Base-by-base conservation (phyloP, 2,113 vertebrate species). In the Leuciscus idus region DNA sequence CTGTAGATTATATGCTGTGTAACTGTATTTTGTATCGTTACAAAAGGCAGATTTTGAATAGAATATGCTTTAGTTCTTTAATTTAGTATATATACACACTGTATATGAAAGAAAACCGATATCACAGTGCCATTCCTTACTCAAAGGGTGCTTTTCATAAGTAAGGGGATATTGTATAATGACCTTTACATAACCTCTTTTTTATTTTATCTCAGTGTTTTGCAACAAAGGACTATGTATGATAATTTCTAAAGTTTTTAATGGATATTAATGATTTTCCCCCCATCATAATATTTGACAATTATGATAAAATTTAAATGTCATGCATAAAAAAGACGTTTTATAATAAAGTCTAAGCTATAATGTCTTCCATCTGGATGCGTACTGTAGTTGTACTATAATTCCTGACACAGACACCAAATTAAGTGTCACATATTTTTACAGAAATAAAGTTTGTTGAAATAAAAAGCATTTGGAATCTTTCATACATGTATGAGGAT, bases 361-460 rank as follows among this genome's bases (percentile, higher is more conserved):
- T 55, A 59, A 83, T 86, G 89, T 87, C 87, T 70, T 87, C 62
- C 76, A 70, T 48, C 91, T 61, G 83, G 84, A 86, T 59, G 43
- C 75, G 70, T 84, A 73, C 78, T 87, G 62, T 46, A 85, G 61
- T 62, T 90, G 70, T 87, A 74, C 52, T 62, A 86, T 90, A 68
- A 80, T 87, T 76, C 64, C 72, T 83, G 73, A 72, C 61, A 66
- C 66, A 26, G 36, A 52, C 74, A 68, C 84, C 28, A 79, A 79
- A 77, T 59, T 13, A 88, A 73, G 46, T 87, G 70, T 78, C 85
- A 72, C 81, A 86, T 43, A 23, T 83, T 90, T 50, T 86, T 19
- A 33, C 62, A 87, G 83, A 72, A 86, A 90, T 88, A 89, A 81
- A 80, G 80, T 80, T 77, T 74, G 76, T n/a, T 87, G 70, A 89